Evolutionary conservation across 2,113 vertebrate species (phyloP), one percentile per base, ranked within the genome.

Genomic region (Camelus dromedarius): DNA sequence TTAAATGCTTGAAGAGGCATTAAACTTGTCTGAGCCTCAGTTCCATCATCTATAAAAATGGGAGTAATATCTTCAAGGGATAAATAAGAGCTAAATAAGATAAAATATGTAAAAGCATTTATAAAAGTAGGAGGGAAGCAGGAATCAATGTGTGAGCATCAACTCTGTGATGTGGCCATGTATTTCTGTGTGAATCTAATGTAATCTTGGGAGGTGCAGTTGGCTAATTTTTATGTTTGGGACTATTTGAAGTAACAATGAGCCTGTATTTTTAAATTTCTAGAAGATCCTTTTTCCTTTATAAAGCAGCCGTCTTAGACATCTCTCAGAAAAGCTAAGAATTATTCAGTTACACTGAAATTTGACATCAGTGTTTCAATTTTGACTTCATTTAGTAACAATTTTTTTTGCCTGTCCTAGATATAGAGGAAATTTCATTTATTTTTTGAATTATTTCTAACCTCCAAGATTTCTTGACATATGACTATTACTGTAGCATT

Each of bases 381-480:
- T 96, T 96, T 60, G 30, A 48, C 95, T 92, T 91, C 50, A 89
- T 89, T 97, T 81, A 95, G 66, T 50, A 95, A 46, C 85, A 13
- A 86, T 8, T 81, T 92, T 88, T 83, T 80, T 96, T 80, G 26
- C 64, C 72, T 91, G 5, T 70, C 67, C 42, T 91, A 62, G 18
- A 42, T n/a, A 79, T 60, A 54, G 24, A 94, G 28, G 42, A 93
- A 83, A 75, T 64, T 89, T 93, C 24, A 50, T 86, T 87, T 81
- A 84, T 92, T 97, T 97, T 83, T 28, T 70, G 95, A 94, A 91
- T 58, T 94, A 60, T 91, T 70, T 95, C 82, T 93, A 75, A 85
- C 48, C 93, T 91, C 35, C 67, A 86, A 46, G 46, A 77, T 97
- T 91, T 91, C 89, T 95, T 72, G 38, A 84, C n/a, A 85, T 24